Base-by-base conservation (phyloP, 2,888 invertebrate genomes). In the Lithodes maja region DNA sequence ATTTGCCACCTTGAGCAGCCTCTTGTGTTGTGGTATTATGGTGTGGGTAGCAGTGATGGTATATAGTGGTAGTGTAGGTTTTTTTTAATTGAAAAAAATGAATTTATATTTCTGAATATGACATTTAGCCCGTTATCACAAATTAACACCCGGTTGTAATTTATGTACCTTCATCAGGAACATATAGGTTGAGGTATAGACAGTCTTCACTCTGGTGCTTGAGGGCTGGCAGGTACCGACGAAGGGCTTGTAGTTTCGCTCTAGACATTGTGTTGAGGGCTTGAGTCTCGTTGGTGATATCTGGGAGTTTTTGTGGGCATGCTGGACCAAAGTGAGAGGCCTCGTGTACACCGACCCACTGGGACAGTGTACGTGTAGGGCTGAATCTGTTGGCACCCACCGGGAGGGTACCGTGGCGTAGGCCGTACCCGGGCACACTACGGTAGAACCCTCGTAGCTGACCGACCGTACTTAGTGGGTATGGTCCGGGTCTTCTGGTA, bases 391-490 rank as follows among this genome's bases (percentile, higher is more conserved):
- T 92, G 71, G 93, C 93, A 92, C 98, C 98, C 92, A 97, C 95
- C 12, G 98, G 98, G 94, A 97, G 99, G 17, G 89, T 91, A 33
- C 85, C 86, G 9, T 90, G 87, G 50, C 84, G 5, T n/a, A 84
- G 17, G 5, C 86, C 86, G 9, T 83, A 85, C 2, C 84, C 86
- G 94, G 98, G 98, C n/a, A n/a, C n/a, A n/a, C n/a, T n/a, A n/a
- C n/a, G n/a, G n/a, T n/a, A n/a, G n/a, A n/a, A n/a, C n/a, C 75
- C 92, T 87, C 75, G 92, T 91, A 94, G 97, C 96, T 85, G 98
- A 98, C 82, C 98, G 95, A 55, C 98, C 98, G 95, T 98, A 98
- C 94, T 97, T 97, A 92, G 98, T 98, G 93, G 96, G 95, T 92
- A 98, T 88, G 9, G 85, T 83, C 2, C 80, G 81, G 1, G 89